Conservation (phyloP, 2,797 vertebrate genomes). For the Poeciliopsis paucimaculata region DNA sequence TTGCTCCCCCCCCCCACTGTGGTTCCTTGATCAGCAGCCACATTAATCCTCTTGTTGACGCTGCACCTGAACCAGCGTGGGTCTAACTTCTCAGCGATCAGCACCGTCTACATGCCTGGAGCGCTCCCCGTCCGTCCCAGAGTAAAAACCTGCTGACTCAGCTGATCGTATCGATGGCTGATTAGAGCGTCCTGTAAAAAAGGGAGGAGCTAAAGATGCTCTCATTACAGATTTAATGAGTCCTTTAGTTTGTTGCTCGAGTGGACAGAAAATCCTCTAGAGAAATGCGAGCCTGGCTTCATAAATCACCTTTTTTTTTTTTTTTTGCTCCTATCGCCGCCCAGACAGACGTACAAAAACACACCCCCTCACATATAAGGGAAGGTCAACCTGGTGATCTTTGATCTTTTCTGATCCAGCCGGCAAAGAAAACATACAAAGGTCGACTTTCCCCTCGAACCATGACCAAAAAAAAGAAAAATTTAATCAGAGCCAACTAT, state of each 20-base stretch:
- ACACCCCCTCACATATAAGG: background rate
- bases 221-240: slow-evolving; percentile 78
- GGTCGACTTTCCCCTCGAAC: slow-evolving; percentile 31
- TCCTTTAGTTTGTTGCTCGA: slow-evolving; percentile 51
- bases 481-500: slow-evolving; percentile 45
- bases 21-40: slow-evolving; percentile 53
- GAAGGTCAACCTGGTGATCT: slow-evolving; percentile 25
- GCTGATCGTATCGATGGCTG: slow-evolving; percentile 53
- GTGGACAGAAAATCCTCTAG: slow-evolving; percentile 41
- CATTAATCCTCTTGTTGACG: slow-evolving; percentile 70
- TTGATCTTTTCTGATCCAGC: slow-evolving; percentile 23
- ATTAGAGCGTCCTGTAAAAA: slow-evolving; percentile 51
- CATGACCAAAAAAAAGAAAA: slow-evolving; percentile 26
- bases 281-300: slow-evolving; percentile 36
- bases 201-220: slow-evolving; percentile 46
- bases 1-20: slow-evolving; percentile 36
- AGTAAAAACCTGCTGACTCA: slow-evolving; percentile 61
- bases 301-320: slow-evolving; percentile 61
- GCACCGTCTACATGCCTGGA: slow-evolving; percentile 16
- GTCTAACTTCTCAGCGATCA: slow-evolving; percentile 44
- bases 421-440: slow-evolving; percentile 15
- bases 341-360: slow-evolving; percentile 11
- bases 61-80: slow-evolving; percentile 55
- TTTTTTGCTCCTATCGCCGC: background rate
- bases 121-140: slow-evolving; percentile 10